phyloP scores from a whole-genome alignment of 2,797 vertebrate genomes.

The Garrulus glandarius region DNA sequence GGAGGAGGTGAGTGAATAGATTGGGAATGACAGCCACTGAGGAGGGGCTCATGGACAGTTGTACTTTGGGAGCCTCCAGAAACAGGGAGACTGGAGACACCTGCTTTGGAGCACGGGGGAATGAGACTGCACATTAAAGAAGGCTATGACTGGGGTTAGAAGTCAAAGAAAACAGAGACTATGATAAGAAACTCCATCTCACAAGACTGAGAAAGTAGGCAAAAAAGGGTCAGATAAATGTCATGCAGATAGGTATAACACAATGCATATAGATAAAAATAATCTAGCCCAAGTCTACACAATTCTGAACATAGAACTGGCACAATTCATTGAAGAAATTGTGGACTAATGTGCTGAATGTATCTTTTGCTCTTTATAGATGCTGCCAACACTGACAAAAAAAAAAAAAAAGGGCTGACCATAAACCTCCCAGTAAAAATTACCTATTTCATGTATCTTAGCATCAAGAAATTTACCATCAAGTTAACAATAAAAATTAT shows the following conservation, averaged over 20 bases:
- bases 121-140: background rate
- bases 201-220: background rate
- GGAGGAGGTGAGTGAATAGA: background rate
- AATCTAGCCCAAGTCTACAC: background rate
- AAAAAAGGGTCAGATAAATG: background rate
- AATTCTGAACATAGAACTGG: background rate
- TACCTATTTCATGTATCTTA: background rate
- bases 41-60: background rate
- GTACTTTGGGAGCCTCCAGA: background rate
- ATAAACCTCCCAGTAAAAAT: background rate
- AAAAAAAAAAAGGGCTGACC: background rate
- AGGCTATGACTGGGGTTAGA: background rate
- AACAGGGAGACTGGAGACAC: background rate
- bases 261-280: background rate
- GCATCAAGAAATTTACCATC: background rate
- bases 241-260: background rate
- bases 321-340: background rate
- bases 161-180: background rate
- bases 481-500: background rate
- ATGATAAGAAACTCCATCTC: background rate
- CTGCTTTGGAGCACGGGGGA: background rate
- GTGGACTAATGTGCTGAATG: background rate
- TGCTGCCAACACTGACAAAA: background rate
- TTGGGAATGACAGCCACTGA: background rate
- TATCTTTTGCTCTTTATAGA: background rate